phyloP scores from a whole-genome alignment of 2,113 vertebrate genomes.

The Callospermophilus lateralis region DNA sequence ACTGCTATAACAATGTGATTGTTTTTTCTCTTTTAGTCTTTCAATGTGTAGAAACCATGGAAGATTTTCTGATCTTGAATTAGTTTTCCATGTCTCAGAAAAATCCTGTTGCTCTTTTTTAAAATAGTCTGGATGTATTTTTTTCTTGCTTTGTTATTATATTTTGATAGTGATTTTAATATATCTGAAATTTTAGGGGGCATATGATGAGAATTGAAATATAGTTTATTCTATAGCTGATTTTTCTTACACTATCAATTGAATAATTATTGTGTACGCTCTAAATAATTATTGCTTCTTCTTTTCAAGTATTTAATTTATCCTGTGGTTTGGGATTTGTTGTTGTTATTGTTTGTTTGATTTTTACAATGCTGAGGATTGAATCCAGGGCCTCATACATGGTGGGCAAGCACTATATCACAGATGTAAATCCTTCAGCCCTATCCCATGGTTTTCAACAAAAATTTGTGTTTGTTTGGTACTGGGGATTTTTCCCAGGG shows the following conservation, averaged over 20 bases:
- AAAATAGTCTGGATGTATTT: background rate
- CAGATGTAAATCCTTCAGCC: background rate
- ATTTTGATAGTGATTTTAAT: conserved; percentile 36
- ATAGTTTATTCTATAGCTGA: background rate
- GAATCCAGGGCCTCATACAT: too few species aligned
- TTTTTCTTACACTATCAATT: background rate
- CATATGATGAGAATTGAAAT: background rate
- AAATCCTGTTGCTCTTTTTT: background rate
- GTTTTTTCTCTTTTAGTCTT: conserved; percentile 11
- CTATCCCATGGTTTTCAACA: background rate
- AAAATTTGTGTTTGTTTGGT: too few species aligned
- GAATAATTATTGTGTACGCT: background rate
- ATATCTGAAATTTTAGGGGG: background rate
- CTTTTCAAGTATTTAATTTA: background rate
- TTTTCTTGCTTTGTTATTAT: conserved; percentile 16
- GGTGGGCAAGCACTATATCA: too few species aligned
- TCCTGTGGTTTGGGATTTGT: background rate
- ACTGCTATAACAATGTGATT: background rate
- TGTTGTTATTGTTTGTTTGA: background rate
- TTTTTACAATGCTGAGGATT: background rate
- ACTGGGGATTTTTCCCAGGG: too few species aligned
- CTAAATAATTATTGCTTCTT: background rate
- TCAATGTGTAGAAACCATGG: background rate
- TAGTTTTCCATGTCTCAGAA: background rate
- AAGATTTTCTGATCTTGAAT: background rate